phyloP scores from a whole-genome alignment of 2,888 invertebrate genomes.

The Tipula lateralis region DNA sequence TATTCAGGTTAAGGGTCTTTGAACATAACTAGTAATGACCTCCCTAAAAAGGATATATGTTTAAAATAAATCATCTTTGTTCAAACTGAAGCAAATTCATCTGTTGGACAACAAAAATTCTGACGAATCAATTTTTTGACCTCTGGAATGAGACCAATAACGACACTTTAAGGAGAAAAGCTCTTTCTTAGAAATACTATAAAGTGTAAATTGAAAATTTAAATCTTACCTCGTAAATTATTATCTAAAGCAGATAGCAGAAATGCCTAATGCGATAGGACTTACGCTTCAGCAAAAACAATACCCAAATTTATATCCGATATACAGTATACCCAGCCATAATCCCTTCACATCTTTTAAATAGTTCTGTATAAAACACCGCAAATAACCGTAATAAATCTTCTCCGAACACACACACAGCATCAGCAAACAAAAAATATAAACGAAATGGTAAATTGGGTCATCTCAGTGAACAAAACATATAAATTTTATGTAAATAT shows the following conservation, averaged over 20 bases:
- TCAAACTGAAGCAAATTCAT: too few relatives aligned
- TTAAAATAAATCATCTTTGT: too few relatives aligned
- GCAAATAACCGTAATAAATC: neutral
- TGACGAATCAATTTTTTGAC: too few relatives aligned
- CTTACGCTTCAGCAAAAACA: neutral
- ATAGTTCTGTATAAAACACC: neutral
- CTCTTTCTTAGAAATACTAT: too few relatives aligned
- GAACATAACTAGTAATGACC: too few relatives aligned
- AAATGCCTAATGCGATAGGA: neutral
- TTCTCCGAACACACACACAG: neutral
- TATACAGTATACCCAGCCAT: neutral
- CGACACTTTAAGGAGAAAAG: too few relatives aligned
- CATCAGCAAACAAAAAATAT: neutral
- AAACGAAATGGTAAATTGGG: neutral
- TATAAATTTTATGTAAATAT: neutral
- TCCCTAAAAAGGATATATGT: too few relatives aligned
- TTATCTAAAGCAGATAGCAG: neutral
- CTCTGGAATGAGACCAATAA: too few relatives aligned
- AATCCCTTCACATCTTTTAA: neutral
- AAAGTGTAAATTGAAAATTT: too few relatives aligned
- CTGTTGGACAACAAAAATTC: too few relatives aligned
- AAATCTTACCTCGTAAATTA: too few relatives aligned
- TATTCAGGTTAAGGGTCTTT: too few relatives aligned
- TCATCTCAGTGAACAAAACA: neutral
- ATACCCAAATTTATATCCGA: neutral